A percentile compares a stretch with the other conserved stretches of the same genome.
Evolutionary conservation across 2,797 vertebrate species (phyloP).

Genomic region (Pseudochromis fuscus): DNA sequence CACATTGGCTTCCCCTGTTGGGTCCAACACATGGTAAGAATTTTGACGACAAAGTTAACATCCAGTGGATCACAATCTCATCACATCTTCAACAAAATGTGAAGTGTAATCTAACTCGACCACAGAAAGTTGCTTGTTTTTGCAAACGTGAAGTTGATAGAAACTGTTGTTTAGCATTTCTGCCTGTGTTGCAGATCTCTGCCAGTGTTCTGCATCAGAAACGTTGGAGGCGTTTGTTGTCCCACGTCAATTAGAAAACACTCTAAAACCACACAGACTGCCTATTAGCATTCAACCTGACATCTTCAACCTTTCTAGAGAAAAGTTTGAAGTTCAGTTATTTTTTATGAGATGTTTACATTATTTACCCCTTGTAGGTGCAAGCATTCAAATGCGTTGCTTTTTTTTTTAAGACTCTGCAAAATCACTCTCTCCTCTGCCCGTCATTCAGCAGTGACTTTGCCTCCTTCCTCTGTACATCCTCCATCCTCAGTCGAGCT

Average conservation of each 20-base stretch:
- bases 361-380: conserved; percentile 8
- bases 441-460: conserved; percentile 51
- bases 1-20: too few species aligned
- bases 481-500: conserved; percentile 67
- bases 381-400: conserved; percentile 22
- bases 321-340: conserved; percentile 27
- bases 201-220: neutral
- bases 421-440: conserved; percentile 54
- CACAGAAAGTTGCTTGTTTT: too few species aligned
- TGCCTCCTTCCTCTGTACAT: conserved; percentile 51
- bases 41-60: too few species aligned
- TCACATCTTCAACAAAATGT: too few species aligned
- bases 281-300: conserved; percentile 18
- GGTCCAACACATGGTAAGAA: too few species aligned
- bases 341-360: conserved; percentile 30
- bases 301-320: conserved; percentile 7
- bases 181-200: neutral
- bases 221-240: neutral
- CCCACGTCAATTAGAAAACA: neutral
- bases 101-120: too few species aligned
- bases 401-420: conserved; percentile 26
- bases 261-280: conserved; percentile 13
- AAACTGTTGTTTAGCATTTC: too few species aligned
- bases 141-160: too few species aligned
- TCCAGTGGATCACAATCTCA: too few species aligned